A percentile compares a stretch with the other conserved stretches of the same genome.
Conservation (phyloP, 2,888 invertebrate genomes). For the Bursaphelenchus okinawaensis region DNA sequence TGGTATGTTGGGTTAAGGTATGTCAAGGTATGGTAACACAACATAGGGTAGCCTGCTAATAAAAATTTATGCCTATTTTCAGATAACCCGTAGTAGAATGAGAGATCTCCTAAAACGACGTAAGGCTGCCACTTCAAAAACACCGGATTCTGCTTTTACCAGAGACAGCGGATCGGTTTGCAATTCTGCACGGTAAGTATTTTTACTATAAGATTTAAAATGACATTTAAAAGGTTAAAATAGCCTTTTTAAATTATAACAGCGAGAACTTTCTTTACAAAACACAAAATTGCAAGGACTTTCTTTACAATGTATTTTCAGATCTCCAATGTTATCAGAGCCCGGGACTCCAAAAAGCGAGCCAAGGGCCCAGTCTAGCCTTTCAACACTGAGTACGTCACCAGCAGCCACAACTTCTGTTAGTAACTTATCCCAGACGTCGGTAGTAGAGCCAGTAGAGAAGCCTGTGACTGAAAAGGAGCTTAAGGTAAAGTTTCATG, state of each 20-base stretch:
- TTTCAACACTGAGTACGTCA: background rate
- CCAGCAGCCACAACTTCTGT: too few species aligned
- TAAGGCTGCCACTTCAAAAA: background rate
- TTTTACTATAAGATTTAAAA: too few species aligned
- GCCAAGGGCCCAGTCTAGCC: background rate
- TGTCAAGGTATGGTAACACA: too few species aligned
- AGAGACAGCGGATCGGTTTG: constrained; percentile 14
- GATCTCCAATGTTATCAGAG: constrained; percentile 26
- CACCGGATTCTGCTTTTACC: background rate
- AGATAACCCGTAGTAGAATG: constrained; percentile 35
- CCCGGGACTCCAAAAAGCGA: constrained; percentile 15
- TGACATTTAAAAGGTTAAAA: too few species aligned
- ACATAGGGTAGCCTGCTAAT: too few species aligned
- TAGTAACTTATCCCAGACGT: background rate
- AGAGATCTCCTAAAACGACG: constrained; percentile 22
- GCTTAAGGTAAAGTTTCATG: constrained; percentile 21
- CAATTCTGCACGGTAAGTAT: constrained; percentile 4
- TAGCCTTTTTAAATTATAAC: too few species aligned
- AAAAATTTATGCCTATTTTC: too few species aligned
- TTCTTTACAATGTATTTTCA: too few species aligned
- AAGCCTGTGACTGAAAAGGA: constrained; percentile 35
- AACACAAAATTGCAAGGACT: too few species aligned
- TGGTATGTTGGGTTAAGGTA: too few species aligned
- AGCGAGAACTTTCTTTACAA: too few species aligned
- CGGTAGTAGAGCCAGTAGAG: constrained; percentile 3